Conservation (phyloP, 2,888 invertebrate genomes). For the Lordiphosa andalusiaca region DNA sequence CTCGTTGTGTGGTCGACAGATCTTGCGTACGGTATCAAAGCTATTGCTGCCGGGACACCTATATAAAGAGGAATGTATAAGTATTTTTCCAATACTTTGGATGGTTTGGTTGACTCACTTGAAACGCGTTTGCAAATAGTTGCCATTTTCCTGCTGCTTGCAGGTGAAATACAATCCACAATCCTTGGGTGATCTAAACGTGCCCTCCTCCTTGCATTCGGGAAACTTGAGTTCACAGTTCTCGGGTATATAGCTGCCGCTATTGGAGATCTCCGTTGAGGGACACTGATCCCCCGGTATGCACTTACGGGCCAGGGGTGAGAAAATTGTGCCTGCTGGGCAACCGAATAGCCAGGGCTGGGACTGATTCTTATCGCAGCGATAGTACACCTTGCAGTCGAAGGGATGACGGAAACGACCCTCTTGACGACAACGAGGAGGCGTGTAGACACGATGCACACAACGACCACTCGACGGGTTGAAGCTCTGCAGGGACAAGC, state of each 20-base stretch:
- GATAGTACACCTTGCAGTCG: constrained; percentile 76
- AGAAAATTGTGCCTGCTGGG: constrained; percentile 73
- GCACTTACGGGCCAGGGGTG: constrained; percentile 70
- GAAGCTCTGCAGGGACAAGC: constrained; percentile 51
- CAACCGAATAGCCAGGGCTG: constrained; percentile 73
- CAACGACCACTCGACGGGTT: constrained; percentile 66
- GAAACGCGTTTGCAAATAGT: constrained; percentile 78
- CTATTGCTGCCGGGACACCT: constrained; percentile 71
- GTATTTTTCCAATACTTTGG: no score
- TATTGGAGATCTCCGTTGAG: constrained; percentile 70
- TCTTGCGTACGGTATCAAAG: constrained; percentile 52
- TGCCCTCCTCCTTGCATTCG: constrained; percentile 76
- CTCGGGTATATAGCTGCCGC: constrained; percentile 66
- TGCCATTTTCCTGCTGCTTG: constrained; percentile 69
- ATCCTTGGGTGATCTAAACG: constrained; percentile 77
- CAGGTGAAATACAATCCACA: constrained; percentile 80
- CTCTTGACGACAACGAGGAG: constrained; percentile 64
- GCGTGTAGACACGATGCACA: constrained; percentile 53
- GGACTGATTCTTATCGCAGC: constrained; percentile 70
- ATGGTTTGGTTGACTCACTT: constrained; percentile 51
- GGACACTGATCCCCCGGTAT: constrained; percentile 67
- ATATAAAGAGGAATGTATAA: neutral
- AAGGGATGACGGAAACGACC: constrained; percentile 78
- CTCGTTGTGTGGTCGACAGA: constrained; percentile 59
- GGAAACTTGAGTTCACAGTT: constrained; percentile 77